Conservation (phyloP, 2,113 vertebrate genomes). For the Trachemys scripta region DNA sequence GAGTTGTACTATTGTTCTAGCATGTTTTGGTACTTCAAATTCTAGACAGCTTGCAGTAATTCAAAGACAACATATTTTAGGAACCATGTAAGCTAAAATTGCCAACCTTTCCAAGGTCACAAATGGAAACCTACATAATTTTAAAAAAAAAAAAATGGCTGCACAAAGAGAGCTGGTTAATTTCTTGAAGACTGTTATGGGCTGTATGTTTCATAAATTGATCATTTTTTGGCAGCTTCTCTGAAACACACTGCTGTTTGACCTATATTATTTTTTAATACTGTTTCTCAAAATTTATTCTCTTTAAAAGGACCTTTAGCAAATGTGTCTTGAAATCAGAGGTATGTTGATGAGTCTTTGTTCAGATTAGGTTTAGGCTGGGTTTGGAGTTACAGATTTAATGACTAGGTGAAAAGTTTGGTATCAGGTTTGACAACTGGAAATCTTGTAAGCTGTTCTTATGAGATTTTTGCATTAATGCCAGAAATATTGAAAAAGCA, state of each 20-base stretch:
- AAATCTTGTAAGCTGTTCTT: neutral
- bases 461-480: neutral
- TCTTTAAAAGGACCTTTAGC: neutral
- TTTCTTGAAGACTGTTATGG: conserved; percentile 28
- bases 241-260: neutral
- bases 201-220: neutral
- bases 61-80: neutral
- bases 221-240: conserved; percentile 17
- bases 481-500: neutral
- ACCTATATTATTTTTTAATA: neutral
- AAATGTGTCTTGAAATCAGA: neutral
- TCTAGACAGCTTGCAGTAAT: neutral
- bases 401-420: neutral
- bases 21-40: neutral
- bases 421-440: neutral
- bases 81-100: neutral
- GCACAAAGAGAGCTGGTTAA: conserved; percentile 10
- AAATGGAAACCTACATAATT: conserved; percentile 1
- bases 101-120: conserved; percentile 24
- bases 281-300: neutral
- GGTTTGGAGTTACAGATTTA: neutral
- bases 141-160: neutral
- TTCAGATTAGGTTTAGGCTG: neutral
- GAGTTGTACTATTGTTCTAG: neutral
- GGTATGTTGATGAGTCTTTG: neutral